These are phyloP conservation scores for Biston betularia DNA, from an alignment of 2,888 invertebrate genomes.

Conservation along the genomic window DNA sequence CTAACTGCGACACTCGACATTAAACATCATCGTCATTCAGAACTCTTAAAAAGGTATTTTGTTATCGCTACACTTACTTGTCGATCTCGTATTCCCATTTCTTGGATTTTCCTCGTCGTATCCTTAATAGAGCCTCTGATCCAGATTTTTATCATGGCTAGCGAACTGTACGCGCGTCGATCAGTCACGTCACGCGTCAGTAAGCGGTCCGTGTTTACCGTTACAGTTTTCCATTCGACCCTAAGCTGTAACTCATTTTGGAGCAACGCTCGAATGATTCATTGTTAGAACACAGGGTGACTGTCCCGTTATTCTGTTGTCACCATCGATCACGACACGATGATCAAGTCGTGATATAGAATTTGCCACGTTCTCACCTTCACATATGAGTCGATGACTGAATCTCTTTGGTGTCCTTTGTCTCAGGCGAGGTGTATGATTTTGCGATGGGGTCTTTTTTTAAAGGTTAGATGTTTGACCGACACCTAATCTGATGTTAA, in stretches of 20 bases:
- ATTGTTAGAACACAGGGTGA: slow-evolving; percentile 26
- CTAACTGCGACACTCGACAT: slow-evolving; percentile 18
- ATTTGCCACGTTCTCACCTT: slow-evolving; percentile 8
- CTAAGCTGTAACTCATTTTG: slow-evolving; percentile 37
- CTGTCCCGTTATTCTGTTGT: slow-evolving; percentile 26
- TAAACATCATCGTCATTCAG: slow-evolving; percentile 7
- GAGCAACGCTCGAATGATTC: slow-evolving; percentile 35
- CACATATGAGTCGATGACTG: slow-evolving; percentile 2
- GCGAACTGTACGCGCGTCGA: slow-evolving; percentile 50
- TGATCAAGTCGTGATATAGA: slow-evolving; percentile 28
- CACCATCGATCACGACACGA: slow-evolving; percentile 34
- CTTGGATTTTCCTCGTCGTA: slow-evolving; percentile 23
- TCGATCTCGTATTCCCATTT: slow-evolving; percentile 14
- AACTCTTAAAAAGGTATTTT: background rate
- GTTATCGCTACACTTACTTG: slow-evolving; percentile 7
- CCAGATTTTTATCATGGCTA: slow-evolving; percentile 55
- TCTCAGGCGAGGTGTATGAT: slow-evolving; percentile 1
- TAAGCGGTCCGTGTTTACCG: slow-evolving; percentile 34
- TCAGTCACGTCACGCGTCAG: slow-evolving; percentile 57
- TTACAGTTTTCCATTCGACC: slow-evolving; percentile 43
- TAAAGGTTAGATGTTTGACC: too few relatives aligned
- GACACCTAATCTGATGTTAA: too few relatives aligned
- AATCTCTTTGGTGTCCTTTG: background rate
- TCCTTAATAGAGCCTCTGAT: slow-evolving; percentile 49
- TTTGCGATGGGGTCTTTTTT: background rate